Conservation (phyloP, 2,888 invertebrate genomes). For the Myopa tessellatipennis region DNA sequence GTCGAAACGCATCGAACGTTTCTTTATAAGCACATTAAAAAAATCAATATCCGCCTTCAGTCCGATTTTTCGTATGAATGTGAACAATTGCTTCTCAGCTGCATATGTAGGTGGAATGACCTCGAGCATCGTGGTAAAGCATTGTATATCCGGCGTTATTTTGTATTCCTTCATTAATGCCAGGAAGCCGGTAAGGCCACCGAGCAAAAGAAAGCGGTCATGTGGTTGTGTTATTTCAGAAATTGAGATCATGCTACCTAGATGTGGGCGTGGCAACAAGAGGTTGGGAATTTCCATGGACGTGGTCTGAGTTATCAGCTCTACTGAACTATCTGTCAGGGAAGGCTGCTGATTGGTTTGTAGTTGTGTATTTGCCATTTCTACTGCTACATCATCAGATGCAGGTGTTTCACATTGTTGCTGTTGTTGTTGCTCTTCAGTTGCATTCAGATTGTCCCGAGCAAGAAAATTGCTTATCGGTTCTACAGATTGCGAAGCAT, state of each 20-base stretch:
- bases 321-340: neutral
- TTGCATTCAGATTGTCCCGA: neutral
- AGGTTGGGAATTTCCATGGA: constrained; percentile 74
- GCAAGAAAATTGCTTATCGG: too few species aligned
- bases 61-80: constrained; percentile 72
- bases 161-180: constrained; percentile 77
- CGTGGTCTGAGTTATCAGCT: constrained; percentile 14
- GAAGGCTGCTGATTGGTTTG: too few species aligned
- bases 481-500: neutral
- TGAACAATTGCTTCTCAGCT: constrained; percentile 78
- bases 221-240: constrained; percentile 72
- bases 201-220: constrained; percentile 78
- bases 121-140: constrained; percentile 81
- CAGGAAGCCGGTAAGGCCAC: constrained; percentile 82
- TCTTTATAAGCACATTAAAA: constrained; percentile 88
- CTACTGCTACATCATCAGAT: constrained; percentile 19
- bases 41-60: constrained; percentile 82
- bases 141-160: constrained; percentile 81
- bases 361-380: constrained; percentile 18
- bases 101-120: constrained; percentile 75
- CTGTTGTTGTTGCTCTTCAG: neutral
- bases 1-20: constrained; percentile 77
- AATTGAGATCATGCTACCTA: constrained; percentile 73
- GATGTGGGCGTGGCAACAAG: constrained; percentile 72
- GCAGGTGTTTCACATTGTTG: neutral